These are phyloP conservation scores for Asbolus verrucosus DNA, from an alignment of 1,140 invertebrate species.

Conservation along the genomic window DNA sequence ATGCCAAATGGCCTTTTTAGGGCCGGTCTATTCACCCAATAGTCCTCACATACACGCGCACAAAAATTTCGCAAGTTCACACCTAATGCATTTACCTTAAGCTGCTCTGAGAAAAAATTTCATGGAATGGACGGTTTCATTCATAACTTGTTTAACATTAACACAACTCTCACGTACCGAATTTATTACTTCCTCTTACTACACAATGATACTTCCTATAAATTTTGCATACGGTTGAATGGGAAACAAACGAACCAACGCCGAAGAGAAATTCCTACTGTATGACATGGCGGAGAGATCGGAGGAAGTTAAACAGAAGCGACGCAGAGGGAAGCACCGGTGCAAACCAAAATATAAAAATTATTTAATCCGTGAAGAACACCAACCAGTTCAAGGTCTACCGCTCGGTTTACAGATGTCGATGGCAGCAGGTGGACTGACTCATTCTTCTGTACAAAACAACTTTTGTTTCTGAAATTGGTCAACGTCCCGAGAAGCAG, in stretches of 20 bases:
- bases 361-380: constrained; percentile 10
- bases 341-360: background rate
- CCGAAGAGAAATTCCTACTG: too few relatives aligned
- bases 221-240: background rate
- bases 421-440: constrained; percentile 9
- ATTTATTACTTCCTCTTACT: background rate
- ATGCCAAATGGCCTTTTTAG: constrained; percentile 20
- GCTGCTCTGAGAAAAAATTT: too few relatives aligned
- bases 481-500: background rate
- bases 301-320: too few relatives aligned
- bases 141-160: too few relatives aligned
- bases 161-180: background rate
- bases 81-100: too few relatives aligned
- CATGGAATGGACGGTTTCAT: too few relatives aligned
- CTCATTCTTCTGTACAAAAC: background rate
- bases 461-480: background rate
- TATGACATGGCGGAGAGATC: too few relatives aligned
- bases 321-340: too few relatives aligned
- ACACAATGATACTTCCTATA: background rate
- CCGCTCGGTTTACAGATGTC: constrained; percentile 1
- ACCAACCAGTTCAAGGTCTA: constrained; percentile 1
- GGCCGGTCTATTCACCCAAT: constrained; percentile 21
- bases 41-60: background rate
- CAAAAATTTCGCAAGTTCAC: constrained; percentile 10
- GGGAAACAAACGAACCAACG: too few relatives aligned